phyloP scores from a whole-genome alignment of 2,113 vertebrate species.

The Epinephelus fuscoguttatus region DNA sequence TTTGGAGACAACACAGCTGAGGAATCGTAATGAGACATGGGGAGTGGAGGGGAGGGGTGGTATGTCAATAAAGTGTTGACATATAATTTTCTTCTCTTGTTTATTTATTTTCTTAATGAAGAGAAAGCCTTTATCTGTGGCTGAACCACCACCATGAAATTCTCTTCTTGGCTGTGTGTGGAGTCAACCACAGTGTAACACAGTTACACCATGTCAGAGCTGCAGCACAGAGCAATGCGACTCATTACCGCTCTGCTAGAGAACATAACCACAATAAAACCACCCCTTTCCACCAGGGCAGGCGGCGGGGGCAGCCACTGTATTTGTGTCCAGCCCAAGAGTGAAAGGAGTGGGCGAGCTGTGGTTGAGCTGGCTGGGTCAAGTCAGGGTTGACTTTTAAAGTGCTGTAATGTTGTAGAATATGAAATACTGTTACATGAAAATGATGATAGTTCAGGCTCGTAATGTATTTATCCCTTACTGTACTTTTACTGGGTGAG shows the following conservation, averaged over 20 bases:
- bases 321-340: background rate
- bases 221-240: slow-evolving; percentile 44
- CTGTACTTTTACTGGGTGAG: slow-evolving; percentile 11
- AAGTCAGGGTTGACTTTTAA: slow-evolving; percentile 34
- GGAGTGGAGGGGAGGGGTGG: background rate
- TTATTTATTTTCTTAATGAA: slow-evolving; percentile 72
- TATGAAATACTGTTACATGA: slow-evolving; percentile 22
- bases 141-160: slow-evolving; percentile 69
- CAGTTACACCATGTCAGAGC: slow-evolving; percentile 48
- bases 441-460: slow-evolving; percentile 5
- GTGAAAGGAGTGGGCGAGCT: slow-evolving; percentile 41
- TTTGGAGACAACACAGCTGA: slow-evolving; percentile 55
- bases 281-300: slow-evolving; percentile 36
- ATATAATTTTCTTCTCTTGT: slow-evolving; percentile 54
- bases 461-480: slow-evolving; percentile 19
- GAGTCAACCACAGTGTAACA: slow-evolving; percentile 53
- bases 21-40: slow-evolving; percentile 62
- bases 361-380: slow-evolving; percentile 34
- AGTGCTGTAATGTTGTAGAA: slow-evolving; percentile 28
- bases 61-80: slow-evolving; percentile 69
- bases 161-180: slow-evolving; percentile 48
- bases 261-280: slow-evolving; percentile 59
- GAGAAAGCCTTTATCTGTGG: slow-evolving; percentile 65
- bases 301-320: slow-evolving; percentile 17
- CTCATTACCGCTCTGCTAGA: slow-evolving; percentile 58